Evolutionary conservation across 2,113 vertebrate genomes (phyloP).

Genomic region (Arizona elegans): DNA sequence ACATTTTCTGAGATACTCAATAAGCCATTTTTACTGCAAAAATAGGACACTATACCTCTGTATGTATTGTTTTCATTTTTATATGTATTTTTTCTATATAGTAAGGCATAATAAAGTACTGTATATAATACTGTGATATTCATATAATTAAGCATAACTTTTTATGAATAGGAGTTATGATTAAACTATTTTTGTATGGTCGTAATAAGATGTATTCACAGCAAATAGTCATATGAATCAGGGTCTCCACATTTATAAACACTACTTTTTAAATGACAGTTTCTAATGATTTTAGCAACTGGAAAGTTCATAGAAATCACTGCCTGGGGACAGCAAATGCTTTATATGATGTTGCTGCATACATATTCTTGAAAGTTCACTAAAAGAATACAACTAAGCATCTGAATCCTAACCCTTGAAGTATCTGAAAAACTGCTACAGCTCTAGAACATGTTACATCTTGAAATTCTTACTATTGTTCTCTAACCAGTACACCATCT

Average conservation of each 20-base stretch:
- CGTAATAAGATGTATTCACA: background rate
- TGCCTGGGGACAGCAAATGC: background rate
- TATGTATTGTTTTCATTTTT: background rate
- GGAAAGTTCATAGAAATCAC: background rate
- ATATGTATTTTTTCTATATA: background rate
- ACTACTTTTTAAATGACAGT: background rate
- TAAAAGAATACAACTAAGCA: too few species aligned
- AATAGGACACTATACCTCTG: background rate
- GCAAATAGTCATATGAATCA: background rate
- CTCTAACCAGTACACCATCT: too few species aligned
- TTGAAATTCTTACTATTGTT: too few species aligned
- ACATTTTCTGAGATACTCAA: background rate
- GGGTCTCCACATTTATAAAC: too few species aligned
- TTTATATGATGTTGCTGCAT: background rate
- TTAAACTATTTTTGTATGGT: background rate
- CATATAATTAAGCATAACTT: background rate
- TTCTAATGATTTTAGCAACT: background rate
- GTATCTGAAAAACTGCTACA: too few species aligned
- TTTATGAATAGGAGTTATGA: background rate
- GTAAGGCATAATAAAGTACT: too few species aligned
- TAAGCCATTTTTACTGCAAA: background rate
- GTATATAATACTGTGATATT: background rate
- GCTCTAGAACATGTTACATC: too few species aligned
- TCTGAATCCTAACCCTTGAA: too few species aligned
- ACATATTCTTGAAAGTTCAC: too few species aligned